Evolutionary conservation across 2,888 invertebrate species (phyloP).

Genomic region (Geophilus truncorum): DNA sequence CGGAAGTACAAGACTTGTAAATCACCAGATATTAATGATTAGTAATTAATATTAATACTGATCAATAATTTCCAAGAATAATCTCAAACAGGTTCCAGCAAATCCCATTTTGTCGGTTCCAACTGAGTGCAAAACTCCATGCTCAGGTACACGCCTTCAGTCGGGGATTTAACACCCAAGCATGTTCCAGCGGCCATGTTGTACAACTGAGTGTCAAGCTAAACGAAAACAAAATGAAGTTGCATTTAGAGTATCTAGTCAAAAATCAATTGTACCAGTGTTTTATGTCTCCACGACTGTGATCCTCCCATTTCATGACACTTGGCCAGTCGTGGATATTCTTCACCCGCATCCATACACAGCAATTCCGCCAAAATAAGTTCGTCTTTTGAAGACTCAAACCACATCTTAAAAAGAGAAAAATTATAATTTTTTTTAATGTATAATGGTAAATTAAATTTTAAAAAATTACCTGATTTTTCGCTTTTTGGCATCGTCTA

Average conservation of each 20-base stretch:
- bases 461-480: slow-evolving; percentile 43
- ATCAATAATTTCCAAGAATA: neutral
- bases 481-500: slow-evolving; percentile 56
- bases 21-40: neutral
- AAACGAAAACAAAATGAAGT: slow-evolving; percentile 17
- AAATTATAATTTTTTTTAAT: neutral
- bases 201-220: slow-evolving; percentile 65
- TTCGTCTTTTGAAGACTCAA: slow-evolving; percentile 75
- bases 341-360: slow-evolving; percentile 72
- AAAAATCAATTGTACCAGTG: slow-evolving; percentile 55
- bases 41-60: neutral
- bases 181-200: slow-evolving; percentile 83
- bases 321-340: slow-evolving; percentile 70
- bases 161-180: slow-evolving; percentile 55
- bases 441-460: neutral
- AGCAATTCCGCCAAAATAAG: slow-evolving; percentile 74
- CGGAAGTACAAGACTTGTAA: neutral
- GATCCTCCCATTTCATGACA: slow-evolving; percentile 88
- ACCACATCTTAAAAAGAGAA: slow-evolving; percentile 63
- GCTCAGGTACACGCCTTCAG: slow-evolving; percentile 52
- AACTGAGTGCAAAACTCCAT: slow-evolving; percentile 61
- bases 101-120: slow-evolving; percentile 56
- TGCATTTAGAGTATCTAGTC: neutral
- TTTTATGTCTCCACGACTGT: slow-evolving; percentile 86
- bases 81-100: slow-evolving; percentile 43